phyloP scores from a whole-genome alignment of 2,888 invertebrate genomes.

The Chirona hameri region DNA sequence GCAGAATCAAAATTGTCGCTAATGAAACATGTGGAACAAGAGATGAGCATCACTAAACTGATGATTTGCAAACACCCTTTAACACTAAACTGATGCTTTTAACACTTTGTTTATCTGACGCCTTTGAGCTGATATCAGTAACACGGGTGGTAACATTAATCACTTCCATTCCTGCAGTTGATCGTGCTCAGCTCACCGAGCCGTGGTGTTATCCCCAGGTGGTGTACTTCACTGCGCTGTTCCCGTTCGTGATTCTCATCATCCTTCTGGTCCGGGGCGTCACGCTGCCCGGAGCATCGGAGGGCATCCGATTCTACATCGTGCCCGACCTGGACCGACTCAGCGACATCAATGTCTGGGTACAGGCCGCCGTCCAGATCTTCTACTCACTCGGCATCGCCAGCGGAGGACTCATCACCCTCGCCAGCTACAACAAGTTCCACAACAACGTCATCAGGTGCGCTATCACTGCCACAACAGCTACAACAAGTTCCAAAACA shows the following conservation, averaged over 20 bases:
- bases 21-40: too few species aligned
- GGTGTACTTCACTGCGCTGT: conserved; percentile 97
- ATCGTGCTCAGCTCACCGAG: too few species aligned
- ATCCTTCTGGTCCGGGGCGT: conserved; percentile 87
- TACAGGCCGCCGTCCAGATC: conserved; percentile 97
- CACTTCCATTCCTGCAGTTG: too few species aligned
- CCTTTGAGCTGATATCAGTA: too few species aligned
- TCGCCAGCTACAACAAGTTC: conserved; percentile 96
- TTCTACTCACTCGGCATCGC: conserved; percentile 97
- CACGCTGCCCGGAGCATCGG: conserved; percentile 85
- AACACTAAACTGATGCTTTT: too few species aligned
- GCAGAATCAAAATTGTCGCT: too few species aligned
- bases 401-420: conserved; percentile 92
- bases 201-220: conserved; percentile 51
- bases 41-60: too few species aligned
- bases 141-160: too few species aligned
- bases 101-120: too few species aligned
- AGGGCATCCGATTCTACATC: conserved; percentile 90
- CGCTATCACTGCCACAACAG: background rate
- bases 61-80: too few species aligned
- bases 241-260: conserved; percentile 89
- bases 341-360: conserved; percentile 69
- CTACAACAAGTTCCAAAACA: background rate
- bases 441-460: conserved; percentile 87
- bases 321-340: conserved; percentile 67